Evolutionary conservation across 2,888 invertebrate genomes (phyloP), one percentile per base, ranked within the genome.

Genomic region (Hedya salicella): DNA sequence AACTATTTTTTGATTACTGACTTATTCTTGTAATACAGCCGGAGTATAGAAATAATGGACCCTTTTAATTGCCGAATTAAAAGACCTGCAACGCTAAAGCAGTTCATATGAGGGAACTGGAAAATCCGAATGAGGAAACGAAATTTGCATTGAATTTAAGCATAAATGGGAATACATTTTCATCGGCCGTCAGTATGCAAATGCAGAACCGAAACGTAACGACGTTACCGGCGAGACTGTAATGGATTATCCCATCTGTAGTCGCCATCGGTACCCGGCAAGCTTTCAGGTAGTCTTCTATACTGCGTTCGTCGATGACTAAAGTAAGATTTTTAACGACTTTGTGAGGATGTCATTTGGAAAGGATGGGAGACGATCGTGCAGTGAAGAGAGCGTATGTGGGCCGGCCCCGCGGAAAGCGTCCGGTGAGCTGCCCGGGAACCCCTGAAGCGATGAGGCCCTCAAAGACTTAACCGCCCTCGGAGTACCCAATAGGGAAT

Each of bases 151-250:
- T 81, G 75, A 82, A 83, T 85, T 83, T 79, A 75, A 79, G 71
- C 73, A 74, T 75, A 76, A 85, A 85, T 83, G 80, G 77, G 82
- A 82, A 85, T 76, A 77, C 77, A 83, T 81, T 86, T 86, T 73
- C 83, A 82, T 75, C 76, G 76, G 76, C 80, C 73, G 74, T 74
- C 77, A 79, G 77, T 85, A 87, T 89, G 87, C 82, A 85, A 89
- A 89, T 88, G 75, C 74, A 74, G 75, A 69, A 75, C 74, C 81
- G 79, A 80, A 82, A 81, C 79, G 79, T 86, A 86, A 88, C 84
- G 73, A 79, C 80, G 81, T 88, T 87, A 88, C 80, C 75, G 78
- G 77, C 74, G 73, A 75, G 73, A 75, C 71, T 71, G 80, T 85
- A 82, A 84, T 83, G 81, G 81, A 82, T 83, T 80, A 81, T 79